Evolutionary conservation across 2,113 vertebrate genomes (phyloP), one percentile per base, ranked within the genome.

Genomic region (Eulacestoma nigropectus): DNA sequence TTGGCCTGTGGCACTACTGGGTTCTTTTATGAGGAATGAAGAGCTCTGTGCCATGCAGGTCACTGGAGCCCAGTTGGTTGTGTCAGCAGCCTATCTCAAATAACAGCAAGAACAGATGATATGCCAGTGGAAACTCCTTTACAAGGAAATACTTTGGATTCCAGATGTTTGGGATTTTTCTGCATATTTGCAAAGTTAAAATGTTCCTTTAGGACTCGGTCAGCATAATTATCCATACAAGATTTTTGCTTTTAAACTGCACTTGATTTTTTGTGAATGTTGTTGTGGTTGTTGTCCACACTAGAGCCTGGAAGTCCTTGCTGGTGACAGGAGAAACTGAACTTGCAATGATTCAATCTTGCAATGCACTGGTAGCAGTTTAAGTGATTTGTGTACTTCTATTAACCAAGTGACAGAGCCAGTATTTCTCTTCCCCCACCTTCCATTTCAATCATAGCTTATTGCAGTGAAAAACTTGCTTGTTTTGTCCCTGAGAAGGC

Each of bases 131-230:
- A 91, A 93, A 77, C 65, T 72, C 73, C 70, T 79, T 75, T 83
- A 42, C 35, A 22, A 64, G 83, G 79, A 96, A 96, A 95, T 92
- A 68, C 33, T 72, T 88, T 1, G 12, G 62, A 90, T 95, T 85
- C 85, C 91, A 85, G 44, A 56, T 79, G 65, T 83, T 93, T 0
- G 1, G 14, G 30, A 83, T 79, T 87, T 82, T 92, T 87, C 78
- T 88, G 70, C 21, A 0, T 79, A 68, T 85, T 85, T 79, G 13
- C 50, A 33, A 87, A 75, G 52, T 42, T 84, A 50, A 93, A 91
- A 55, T 59, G 75, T 50, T 85, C 56, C 62, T 90, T 75, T 87
- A 84, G 29, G 64, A 46, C 32, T 55, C 25, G 6, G 33, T 57
- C 88, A 68, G 57, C 35, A 6, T 79, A 59, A 60, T 79, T 55